Evolutionary conservation across 2,888 invertebrate genomes (phyloP), one percentile per base, ranked within the genome.

Genomic region (Pseudococcus viburni): DNA sequence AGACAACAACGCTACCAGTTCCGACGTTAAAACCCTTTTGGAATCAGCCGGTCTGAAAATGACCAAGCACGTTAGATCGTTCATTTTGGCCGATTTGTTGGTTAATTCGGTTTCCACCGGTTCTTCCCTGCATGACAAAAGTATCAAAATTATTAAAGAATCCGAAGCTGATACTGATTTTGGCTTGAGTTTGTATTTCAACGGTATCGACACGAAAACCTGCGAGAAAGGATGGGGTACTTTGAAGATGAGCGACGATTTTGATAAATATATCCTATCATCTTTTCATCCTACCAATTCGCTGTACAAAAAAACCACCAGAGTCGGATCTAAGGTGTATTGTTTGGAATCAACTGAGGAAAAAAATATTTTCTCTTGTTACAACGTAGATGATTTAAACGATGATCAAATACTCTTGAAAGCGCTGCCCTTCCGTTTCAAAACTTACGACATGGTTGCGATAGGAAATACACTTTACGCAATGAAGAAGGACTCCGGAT

Each of bases 211-310:
- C 22, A 4, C 9, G 3, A 64, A 64, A 12, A 22, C 64, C 1
- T 64, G 64, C 64, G 64, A 64, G 9, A 64, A 64, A 64, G 64
- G 64, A 64, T 64, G 64, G 64, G 64, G 64, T 9, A 3, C 22
- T 64, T 64, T 64, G 8, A 22, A 22, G 22, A 22, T 64, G 1
- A 64, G 9, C 22, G 64, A 64, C 22, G 64, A 64, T 9, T 64
- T 64, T 22, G 11, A 64, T 22, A 22, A 9, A 0, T 64, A 64
- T 12, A 12, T 22, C 9, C 12, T 64, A 19, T 64, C 64, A 22
- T 64, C 22, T 7, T 64, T 64, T 22, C 22, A 64, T 64, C 22
- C 64, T 22, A 9, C 64, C 64, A 22, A 64, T 9, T 22, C 64
- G 64, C 9, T 2, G 22, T 64, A 11, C 22, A 64, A 11, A 64